A percentile compares a stretch with the other conserved stretches of the same genome.
Evolutionary conservation across 64 coral and sea anemone species (phyloP).

Genomic region (Catalaphyllia jardinei): DNA sequence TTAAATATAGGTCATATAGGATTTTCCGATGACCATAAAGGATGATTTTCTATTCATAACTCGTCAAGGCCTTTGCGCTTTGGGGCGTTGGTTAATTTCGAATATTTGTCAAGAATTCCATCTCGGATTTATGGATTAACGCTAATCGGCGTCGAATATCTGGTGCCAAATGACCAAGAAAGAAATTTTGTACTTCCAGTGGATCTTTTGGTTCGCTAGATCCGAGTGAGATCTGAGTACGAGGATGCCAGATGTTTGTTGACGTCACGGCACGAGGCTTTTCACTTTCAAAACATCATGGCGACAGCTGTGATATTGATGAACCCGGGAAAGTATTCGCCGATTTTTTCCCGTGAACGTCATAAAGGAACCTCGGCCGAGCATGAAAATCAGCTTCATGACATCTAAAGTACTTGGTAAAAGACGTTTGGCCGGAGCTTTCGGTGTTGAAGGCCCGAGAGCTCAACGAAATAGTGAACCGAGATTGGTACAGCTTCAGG

Average conservation of each 20-base stretch:
- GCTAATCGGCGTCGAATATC: too few species aligned
- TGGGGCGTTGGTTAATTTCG: too few species aligned
- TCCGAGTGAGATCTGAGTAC: slow-evolving; percentile 5
- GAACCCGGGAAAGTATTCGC: slow-evolving; percentile 5
- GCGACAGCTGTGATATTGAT: slow-evolving; percentile 75
- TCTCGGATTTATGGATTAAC: too few species aligned
- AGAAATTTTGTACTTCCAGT: background rate
- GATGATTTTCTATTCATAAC: too few species aligned
- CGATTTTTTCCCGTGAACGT: background rate
- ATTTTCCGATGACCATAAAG: too few species aligned
- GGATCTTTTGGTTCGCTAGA: background rate
- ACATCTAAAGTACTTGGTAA: slow-evolving; percentile 24
- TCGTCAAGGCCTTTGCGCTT: too few species aligned
- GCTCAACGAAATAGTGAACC: slow-evolving; percentile 15
- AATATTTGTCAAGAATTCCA: too few species aligned
- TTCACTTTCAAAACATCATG: slow-evolving; percentile 93
- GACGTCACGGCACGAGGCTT: slow-evolving; percentile 88
- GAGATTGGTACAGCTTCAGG: slow-evolving; percentile 40
- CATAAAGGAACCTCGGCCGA: slow-evolving; percentile 1
- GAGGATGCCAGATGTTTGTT: slow-evolving; percentile 63
- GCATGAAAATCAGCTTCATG: slow-evolving; percentile 53
- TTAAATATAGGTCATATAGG: too few species aligned
- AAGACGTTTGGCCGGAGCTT: slow-evolving; percentile 29
- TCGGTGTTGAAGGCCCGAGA: slow-evolving; percentile 43
- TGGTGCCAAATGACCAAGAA: background rate